phyloP scores from a whole-genome alignment of 2,888 invertebrate genomes.

The Rhagonycha lutea region DNA sequence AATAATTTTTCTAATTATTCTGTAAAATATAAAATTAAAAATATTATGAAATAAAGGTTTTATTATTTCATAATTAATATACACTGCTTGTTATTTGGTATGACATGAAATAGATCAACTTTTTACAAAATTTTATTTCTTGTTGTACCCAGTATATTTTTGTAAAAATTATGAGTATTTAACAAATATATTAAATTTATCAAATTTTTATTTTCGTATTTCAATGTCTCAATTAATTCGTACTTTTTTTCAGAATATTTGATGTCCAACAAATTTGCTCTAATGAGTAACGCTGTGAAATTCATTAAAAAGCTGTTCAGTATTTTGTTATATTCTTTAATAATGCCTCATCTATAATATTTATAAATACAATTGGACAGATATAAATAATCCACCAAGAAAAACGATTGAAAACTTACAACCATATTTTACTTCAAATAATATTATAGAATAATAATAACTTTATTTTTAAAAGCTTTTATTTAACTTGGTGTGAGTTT shows the following conservation, averaged over 20 bases:
- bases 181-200: conserved; percentile 16
- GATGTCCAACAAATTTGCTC: background rate
- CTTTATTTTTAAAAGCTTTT: too few relatives aligned
- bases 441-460: too few relatives aligned
- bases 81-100: conserved; percentile 18
- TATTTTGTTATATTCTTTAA: too few relatives aligned
- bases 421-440: too few relatives aligned
- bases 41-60: conserved; percentile 8
- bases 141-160: conserved; percentile 23
- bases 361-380: too few relatives aligned
- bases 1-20: background rate
- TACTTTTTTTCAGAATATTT: background rate
- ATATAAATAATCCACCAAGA: too few relatives aligned
- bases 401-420: too few relatives aligned
- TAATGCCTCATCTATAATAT: too few relatives aligned
- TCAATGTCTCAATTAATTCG: background rate
- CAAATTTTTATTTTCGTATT: too few relatives aligned
- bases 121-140: conserved; percentile 15
- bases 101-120: conserved; percentile 8
- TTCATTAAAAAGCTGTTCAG: too few relatives aligned
- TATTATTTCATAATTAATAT: conserved; percentile 11
- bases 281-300: background rate
- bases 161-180: conserved; percentile 25
- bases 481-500: too few relatives aligned
- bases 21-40: background rate